These are phyloP conservation scores for Drosophila atroscutellata DNA, from an alignment of 2,888 invertebrate genomes.

Conservation along the genomic window DNA sequence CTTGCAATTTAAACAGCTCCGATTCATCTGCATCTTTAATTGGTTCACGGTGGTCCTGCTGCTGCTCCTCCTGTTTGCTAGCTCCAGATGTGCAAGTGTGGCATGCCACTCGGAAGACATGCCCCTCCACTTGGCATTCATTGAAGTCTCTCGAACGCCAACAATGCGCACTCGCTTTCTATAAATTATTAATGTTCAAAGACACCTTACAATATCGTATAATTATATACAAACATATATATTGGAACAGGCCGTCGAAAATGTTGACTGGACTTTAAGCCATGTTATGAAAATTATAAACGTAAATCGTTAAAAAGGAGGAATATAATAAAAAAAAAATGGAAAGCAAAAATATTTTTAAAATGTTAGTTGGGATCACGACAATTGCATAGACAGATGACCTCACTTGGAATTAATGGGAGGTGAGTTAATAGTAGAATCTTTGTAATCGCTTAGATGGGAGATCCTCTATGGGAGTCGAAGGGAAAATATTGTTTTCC, in stretches of 20 bases:
- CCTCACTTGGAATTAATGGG: too few relatives aligned
- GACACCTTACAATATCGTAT: conserved; percentile 36
- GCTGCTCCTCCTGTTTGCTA: conserved; percentile 37
- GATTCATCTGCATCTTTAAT: conserved; percentile 80
- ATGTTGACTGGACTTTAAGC: neutral
- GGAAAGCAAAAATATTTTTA: neutral
- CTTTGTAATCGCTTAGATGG: neutral
- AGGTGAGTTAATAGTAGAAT: too few relatives aligned
- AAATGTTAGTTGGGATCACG: too few relatives aligned
- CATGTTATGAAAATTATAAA: neutral
- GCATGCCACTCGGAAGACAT: conserved; percentile 8
- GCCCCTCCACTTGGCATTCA: conserved; percentile 17
- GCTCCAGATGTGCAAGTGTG: conserved; percentile 44
- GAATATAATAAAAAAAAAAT: neutral
- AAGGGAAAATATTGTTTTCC: too few relatives aligned
- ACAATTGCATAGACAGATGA: too few relatives aligned
- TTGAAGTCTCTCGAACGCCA: conserved; percentile 17
- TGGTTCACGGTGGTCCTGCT: conserved; percentile 55
- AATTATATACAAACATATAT: conserved; percentile 60
- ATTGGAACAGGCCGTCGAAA: conserved; percentile 11
- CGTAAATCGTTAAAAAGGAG: neutral
- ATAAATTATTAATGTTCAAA: conserved; percentile 62
- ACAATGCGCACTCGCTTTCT: conserved; percentile 43
- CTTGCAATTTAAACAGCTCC: conserved; percentile 79
- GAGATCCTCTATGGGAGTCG: too few relatives aligned